phyloP scores from a whole-genome alignment of 2,113 vertebrate genomes.

The Erpornis zantholeuca region DNA sequence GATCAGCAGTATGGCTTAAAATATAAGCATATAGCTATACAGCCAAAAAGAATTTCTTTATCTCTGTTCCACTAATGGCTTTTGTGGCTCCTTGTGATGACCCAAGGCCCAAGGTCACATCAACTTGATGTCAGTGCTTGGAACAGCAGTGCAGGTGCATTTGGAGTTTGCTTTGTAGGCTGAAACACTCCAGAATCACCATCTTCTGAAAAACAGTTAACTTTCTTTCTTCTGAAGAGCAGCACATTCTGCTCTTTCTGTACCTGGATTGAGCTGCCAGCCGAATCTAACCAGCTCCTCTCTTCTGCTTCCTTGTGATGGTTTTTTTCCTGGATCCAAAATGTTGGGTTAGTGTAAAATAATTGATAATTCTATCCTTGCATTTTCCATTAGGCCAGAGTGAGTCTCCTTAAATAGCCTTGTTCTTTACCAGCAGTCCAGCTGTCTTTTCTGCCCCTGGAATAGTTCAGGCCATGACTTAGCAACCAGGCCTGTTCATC shows the following conservation, averaged over 20 bases:
- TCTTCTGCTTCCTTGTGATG: neutral
- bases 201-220: neutral
- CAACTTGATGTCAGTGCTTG: neutral
- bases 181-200: neutral
- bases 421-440: constrained; percentile 47
- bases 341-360: constrained; percentile 56
- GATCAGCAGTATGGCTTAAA: neutral
- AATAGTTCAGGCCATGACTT: neutral
- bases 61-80: neutral
- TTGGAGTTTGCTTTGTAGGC: neutral
- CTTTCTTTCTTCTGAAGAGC: neutral
- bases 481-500: constrained; percentile 48
- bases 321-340: constrained; percentile 27
- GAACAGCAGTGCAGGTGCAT: neutral
- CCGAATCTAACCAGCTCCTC: neutral
- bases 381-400: constrained; percentile 60
- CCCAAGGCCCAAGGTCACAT: neutral
- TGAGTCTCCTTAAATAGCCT: constrained; percentile 47
- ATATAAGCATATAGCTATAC: neutral
- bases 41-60: neutral
- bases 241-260: neutral
- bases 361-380: constrained; percentile 63
- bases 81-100: neutral
- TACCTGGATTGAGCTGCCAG: neutral
- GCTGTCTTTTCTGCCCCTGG: constrained; percentile 43